These are phyloP conservation scores for Umimayanthus kanabou DNA, from an alignment of 92 coral and sea anemone genomes.

Conservation along the genomic window DNA sequence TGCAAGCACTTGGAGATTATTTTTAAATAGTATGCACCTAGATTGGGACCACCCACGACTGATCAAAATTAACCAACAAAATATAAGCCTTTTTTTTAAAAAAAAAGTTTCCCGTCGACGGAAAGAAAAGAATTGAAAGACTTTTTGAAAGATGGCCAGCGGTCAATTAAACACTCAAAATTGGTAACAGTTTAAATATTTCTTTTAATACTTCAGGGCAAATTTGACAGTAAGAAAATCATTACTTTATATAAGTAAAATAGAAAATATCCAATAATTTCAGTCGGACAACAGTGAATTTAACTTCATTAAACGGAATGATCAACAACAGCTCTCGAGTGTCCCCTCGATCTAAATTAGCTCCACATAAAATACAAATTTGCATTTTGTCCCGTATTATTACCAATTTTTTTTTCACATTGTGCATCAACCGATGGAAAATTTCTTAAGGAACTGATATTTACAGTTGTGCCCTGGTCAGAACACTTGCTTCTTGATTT, in stretches of 20 bases:
- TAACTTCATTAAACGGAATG: constrained; percentile 6
- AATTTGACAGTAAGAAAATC: neutral
- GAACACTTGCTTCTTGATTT: too few relatives aligned
- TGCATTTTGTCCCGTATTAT: neutral
- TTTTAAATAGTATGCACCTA: neutral
- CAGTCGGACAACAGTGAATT: neutral
- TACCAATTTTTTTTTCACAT: neutral
- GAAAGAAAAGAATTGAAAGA: neutral
- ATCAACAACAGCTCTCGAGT: neutral
- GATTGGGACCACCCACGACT: neutral
- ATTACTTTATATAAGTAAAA: too few relatives aligned
- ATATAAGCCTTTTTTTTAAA: neutral
- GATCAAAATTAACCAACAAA: neutral
- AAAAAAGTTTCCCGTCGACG: neutral
- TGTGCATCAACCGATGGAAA: neutral
- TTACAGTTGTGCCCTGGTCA: neutral
- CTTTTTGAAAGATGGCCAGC: neutral
- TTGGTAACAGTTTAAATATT: neutral
- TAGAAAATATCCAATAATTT: too few relatives aligned
- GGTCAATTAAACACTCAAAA: neutral
- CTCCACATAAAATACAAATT: neutral
- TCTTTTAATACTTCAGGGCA: neutral
- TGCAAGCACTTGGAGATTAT: neutral
- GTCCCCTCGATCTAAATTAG: constrained; percentile 1
- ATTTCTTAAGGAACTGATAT: neutral